Conservation (phyloP, 2,888 invertebrate species). For the Conus canariensis region DNA sequence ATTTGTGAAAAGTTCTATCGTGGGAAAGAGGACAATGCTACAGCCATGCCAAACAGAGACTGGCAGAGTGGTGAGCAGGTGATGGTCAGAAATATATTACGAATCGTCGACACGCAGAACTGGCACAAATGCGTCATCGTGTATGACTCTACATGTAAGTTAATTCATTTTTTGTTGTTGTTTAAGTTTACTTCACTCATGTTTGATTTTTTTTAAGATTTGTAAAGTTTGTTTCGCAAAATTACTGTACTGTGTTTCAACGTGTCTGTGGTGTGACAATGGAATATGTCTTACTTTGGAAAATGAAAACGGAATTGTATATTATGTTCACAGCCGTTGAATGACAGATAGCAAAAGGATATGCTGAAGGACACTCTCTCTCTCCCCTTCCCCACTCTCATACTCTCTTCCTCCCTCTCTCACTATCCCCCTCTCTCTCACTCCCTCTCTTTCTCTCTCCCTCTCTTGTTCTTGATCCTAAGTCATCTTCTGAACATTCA, state of each 20-base stretch:
- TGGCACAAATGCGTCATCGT: slow-evolving; percentile 36
- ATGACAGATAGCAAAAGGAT: no score
- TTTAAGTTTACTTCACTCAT: neutral
- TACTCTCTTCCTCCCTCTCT: no score
- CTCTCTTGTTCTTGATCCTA: no score
- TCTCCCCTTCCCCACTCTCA: no score
- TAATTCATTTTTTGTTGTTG: neutral
- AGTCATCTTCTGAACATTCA: no score
- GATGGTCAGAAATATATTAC: slow-evolving; percentile 17
- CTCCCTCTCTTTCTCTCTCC: no score
- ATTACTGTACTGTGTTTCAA: neutral
- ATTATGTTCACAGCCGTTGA: no score
- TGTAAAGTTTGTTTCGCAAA: neutral
- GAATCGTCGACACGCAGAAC: neutral
- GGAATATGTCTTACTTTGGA: no score
- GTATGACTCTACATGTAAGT: slow-evolving; percentile 33
- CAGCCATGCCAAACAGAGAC: neutral
- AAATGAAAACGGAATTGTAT: no score
- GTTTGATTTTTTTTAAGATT: neutral
- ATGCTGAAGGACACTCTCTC: no score
- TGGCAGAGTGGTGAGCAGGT: neutral
- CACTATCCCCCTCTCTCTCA: no score
- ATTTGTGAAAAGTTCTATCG: slow-evolving; percentile 20
- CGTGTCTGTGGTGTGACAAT: no score
- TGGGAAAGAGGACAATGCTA: neutral